A percentile compares a stretch with the other conserved stretches of the same genome.
Evolutionary conservation across 2,888 invertebrate species (phyloP).

Genomic region (Diarsia brunnea): DNA sequence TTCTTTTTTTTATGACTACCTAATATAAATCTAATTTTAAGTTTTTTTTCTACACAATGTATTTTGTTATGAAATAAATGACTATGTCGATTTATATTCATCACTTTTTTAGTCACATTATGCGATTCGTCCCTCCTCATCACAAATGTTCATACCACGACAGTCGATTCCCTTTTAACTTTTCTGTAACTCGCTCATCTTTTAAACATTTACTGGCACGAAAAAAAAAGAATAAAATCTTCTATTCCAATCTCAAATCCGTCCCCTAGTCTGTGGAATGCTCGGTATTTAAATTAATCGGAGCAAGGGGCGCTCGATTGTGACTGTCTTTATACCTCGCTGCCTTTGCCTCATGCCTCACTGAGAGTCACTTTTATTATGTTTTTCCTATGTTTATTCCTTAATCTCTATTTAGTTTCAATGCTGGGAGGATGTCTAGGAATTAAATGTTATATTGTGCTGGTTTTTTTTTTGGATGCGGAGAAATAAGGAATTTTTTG

Average conservation of each 20-base stretch:
- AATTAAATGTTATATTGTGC: background rate
- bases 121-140: too few species aligned
- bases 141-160: too few species aligned
- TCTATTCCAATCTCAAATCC: slow-evolving; percentile 44
- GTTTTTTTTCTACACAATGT: too few species aligned
- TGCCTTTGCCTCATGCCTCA: slow-evolving; percentile 13
- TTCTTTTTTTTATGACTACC: too few species aligned
- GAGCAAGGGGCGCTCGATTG: slow-evolving; percentile 55
- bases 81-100: too few species aligned
- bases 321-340: slow-evolving; percentile 60
- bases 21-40: too few species aligned
- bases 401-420: slow-evolving; percentile 36
- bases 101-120: too few species aligned
- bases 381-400: slow-evolving; percentile 50
- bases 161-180: too few species aligned
- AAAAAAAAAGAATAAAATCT: background rate
- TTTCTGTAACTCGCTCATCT: too few species aligned
- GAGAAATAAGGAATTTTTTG: too few species aligned
- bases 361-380: slow-evolving; percentile 43
- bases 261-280: slow-evolving; percentile 64
- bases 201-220: background rate
- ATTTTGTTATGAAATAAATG: too few species aligned
- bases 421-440: background rate
- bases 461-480: too few species aligned
- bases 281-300: slow-evolving; percentile 72